Conservation (phyloP, 2,797 vertebrate species). For the Vultur gryphus region DNA sequence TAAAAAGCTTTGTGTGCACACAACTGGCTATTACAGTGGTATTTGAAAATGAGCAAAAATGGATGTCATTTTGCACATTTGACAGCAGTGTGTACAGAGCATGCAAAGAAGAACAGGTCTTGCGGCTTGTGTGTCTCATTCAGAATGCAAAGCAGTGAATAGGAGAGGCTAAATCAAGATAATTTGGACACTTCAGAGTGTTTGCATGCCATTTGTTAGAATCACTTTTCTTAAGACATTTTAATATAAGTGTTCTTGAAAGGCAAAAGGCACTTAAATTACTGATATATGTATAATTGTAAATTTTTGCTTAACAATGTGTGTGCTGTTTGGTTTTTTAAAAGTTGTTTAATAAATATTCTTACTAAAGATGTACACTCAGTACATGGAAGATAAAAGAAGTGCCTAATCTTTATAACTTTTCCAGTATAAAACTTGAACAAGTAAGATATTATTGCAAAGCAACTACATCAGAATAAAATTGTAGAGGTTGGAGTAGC, state of each 20-base stretch:
- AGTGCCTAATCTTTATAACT: not conserved
- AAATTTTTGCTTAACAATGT: not conserved
- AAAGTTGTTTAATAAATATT: not conserved
- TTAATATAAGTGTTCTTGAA: not conserved
- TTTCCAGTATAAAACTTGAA: not conserved
- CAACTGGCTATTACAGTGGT: not conserved
- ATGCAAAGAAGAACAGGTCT: not conserved
- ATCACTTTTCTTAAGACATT: not conserved
- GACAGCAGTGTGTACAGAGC: not conserved
- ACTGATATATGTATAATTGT: not conserved
- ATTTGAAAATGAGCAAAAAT: conserved; percentile 34
- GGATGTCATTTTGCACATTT: not conserved
- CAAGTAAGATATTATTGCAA: not conserved
- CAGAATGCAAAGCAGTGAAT: not conserved
- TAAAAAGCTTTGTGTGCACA: conserved; percentile 17
- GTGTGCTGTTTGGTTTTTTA: not conserved
- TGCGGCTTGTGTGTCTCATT: not conserved
- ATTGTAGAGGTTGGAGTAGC: not conserved
- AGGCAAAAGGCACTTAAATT: not conserved
- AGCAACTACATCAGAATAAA: not conserved
- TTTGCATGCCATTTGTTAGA: not conserved
- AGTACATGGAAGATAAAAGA: not conserved
- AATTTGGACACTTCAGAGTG: not conserved
- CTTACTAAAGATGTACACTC: not conserved
- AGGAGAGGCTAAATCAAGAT: not conserved